Conservation (phyloP, 2,888 invertebrate genomes). For the Rhorus exstirpatorius region DNA sequence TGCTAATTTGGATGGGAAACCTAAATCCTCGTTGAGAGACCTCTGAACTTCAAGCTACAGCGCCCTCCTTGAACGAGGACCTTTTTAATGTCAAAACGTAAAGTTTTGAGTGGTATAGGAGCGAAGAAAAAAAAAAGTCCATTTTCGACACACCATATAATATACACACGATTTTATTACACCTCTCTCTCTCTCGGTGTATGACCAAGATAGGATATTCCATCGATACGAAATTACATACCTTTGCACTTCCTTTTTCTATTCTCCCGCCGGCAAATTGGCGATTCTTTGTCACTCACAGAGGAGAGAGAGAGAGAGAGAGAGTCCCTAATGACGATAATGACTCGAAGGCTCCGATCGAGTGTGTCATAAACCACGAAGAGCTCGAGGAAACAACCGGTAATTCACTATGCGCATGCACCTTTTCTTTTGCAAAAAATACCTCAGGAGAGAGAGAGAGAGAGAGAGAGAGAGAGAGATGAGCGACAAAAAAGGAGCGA, state of each 20-base stretch:
- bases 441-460: too few species aligned
- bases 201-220: conserved; percentile 56
- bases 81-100: too few species aligned
- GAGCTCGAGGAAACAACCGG: conserved; percentile 57
- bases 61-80: too few species aligned
- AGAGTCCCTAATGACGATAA: conserved; percentile 54
- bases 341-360: conserved; percentile 46
- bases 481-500: conserved; percentile 3
- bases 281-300: not conserved
- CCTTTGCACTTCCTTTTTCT: not conserved
- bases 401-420: conserved; percentile 52
- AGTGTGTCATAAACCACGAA: conserved; percentile 63
- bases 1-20: too few species aligned
- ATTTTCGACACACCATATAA: too few species aligned
- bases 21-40: too few species aligned
- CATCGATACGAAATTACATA: conserved; percentile 55
- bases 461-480: not conserved
- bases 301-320: not conserved
- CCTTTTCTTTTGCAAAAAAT: not conserved
- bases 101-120: too few species aligned
- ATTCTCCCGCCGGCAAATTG: too few species aligned
- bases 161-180: too few species aligned
- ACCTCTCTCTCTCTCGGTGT: too few species aligned
- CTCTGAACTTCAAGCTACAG: too few species aligned
- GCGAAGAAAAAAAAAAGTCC: too few species aligned